These are phyloP conservation scores for Sesia apiformis DNA, from an alignment of 2,888 invertebrate genomes.

Conservation along the genomic window DNA sequence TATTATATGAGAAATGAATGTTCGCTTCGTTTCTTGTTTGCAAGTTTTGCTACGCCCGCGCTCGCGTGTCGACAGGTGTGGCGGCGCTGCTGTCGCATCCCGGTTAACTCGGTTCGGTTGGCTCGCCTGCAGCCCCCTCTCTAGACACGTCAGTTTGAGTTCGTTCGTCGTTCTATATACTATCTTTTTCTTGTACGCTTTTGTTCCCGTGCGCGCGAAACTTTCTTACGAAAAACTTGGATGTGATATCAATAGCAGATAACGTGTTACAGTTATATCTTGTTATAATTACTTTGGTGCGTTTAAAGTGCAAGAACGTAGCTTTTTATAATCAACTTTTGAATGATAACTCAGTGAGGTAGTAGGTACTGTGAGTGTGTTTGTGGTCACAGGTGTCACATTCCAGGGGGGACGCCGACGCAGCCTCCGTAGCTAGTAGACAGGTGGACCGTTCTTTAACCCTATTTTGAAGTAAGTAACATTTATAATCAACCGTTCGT, in stretches of 20 bases:
- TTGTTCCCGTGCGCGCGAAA: constrained; percentile 39
- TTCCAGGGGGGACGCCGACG: constrained; percentile 58
- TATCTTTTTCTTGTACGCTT: constrained; percentile 4
- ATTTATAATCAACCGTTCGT: no score
- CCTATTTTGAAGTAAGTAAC: not conserved
- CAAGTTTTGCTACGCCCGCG: constrained; percentile 7
- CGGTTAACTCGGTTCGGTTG: constrained; percentile 14
- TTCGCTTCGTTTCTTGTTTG: constrained; percentile 21
- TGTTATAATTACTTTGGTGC: constrained; percentile 3
- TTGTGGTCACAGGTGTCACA: constrained; percentile 64
- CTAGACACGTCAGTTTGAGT: constrained; percentile 40
- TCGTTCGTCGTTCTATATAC: constrained; percentile 42
- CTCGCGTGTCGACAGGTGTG: constrained; percentile 40
- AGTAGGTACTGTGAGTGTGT: constrained; percentile 43
- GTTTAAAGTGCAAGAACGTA: constrained; percentile 19
- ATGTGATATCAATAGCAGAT: constrained; percentile 15
- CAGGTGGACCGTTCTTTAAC: constrained; percentile 41
- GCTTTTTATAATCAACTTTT: constrained; percentile 5
- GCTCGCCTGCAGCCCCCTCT: constrained; percentile 20
- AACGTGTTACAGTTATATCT: constrained; percentile 9
- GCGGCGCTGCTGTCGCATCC: constrained; percentile 31
- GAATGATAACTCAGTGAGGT: not conserved
- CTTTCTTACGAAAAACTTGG: constrained; percentile 35
- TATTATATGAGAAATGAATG: constrained; percentile 26
- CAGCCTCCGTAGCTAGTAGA: constrained; percentile 51